phyloP scores from a whole-genome alignment of 2,888 invertebrate species.

The Fragum whitleyi region DNA sequence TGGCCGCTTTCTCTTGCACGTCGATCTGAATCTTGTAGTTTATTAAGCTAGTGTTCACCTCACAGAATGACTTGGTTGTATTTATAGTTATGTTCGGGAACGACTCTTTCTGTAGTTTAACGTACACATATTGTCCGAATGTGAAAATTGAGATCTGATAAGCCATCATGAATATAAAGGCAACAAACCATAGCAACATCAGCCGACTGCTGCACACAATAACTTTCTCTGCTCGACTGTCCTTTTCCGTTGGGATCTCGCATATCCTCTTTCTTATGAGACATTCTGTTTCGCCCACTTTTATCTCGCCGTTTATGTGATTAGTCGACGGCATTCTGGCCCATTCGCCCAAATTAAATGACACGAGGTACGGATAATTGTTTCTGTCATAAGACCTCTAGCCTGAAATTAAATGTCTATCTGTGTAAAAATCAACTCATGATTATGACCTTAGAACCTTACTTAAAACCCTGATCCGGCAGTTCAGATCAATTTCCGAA shows the following conservation, averaged over 20 bases:
- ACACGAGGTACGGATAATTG: too few relatives aligned
- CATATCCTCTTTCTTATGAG: not conserved
- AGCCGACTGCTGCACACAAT: slow-evolving; percentile 26
- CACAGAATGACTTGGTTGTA: slow-evolving; percentile 39
- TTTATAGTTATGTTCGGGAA: slow-evolving; percentile 38
- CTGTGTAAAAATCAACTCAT: too few relatives aligned
- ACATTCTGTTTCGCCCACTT: not conserved
- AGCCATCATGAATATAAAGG: slow-evolving; percentile 43
- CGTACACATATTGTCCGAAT: slow-evolving; percentile 55
- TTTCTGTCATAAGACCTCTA: too few relatives aligned
- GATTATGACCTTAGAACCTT: too few relatives aligned
- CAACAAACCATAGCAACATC: slow-evolving; percentile 38
- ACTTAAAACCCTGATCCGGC: too few relatives aligned
- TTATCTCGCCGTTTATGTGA: not conserved
- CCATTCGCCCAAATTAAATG: too few relatives aligned
- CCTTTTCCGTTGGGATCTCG: not conserved
- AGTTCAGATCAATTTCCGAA: too few relatives aligned
- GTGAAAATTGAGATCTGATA: slow-evolving; percentile 30
- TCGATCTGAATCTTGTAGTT: slow-evolving; percentile 38
- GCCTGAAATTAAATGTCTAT: too few relatives aligned
- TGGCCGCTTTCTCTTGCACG: slow-evolving; percentile 55
- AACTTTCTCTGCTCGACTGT: not conserved
- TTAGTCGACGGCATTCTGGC: not conserved
- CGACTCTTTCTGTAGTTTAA: slow-evolving; percentile 41
- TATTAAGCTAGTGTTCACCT: slow-evolving; percentile 25